phyloP scores from a whole-genome alignment of 2,113 vertebrate genomes.

The Rhineura floridana region DNA sequence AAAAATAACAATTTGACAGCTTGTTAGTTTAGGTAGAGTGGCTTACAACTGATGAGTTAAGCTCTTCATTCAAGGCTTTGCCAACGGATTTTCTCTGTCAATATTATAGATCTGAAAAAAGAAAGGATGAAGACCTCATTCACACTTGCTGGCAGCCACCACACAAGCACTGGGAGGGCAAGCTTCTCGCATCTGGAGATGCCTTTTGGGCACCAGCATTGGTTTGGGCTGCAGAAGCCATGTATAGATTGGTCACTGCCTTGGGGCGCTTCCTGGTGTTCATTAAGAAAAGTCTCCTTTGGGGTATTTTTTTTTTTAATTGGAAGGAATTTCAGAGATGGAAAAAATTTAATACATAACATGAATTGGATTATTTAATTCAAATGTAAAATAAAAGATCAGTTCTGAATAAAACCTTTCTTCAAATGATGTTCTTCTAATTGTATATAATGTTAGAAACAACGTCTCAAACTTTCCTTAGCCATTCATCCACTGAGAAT shows the following conservation, averaged over 20 bases:
- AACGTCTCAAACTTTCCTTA: background rate
- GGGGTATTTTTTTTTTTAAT: background rate
- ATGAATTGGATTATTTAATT: background rate
- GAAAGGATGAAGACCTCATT: background rate
- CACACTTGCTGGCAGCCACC: background rate
- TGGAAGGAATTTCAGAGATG: background rate
- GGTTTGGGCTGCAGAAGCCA: background rate
- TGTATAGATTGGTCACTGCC: background rate
- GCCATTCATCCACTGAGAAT: background rate
- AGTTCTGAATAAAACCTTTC: background rate
- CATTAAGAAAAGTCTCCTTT: background rate
- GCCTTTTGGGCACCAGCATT: background rate
- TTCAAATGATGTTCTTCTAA: background rate
- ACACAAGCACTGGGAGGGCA: background rate
- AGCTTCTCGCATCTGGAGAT: background rate
- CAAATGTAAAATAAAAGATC: background rate
- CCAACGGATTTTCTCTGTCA: constrained; percentile 10
- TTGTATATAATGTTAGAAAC: background rate
- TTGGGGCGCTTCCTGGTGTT: background rate
- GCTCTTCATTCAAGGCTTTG: constrained; percentile 3
- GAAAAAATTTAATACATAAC: background rate
- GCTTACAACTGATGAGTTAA: constrained; percentile 34
- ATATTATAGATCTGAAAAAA: constrained; percentile 5
- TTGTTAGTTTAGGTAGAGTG: constrained; percentile 38
- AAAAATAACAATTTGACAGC: constrained; percentile 44